Evolutionary conservation across 1,140 invertebrate genomes (phyloP).

Genomic region (Saccostrea cuccullata): DNA sequence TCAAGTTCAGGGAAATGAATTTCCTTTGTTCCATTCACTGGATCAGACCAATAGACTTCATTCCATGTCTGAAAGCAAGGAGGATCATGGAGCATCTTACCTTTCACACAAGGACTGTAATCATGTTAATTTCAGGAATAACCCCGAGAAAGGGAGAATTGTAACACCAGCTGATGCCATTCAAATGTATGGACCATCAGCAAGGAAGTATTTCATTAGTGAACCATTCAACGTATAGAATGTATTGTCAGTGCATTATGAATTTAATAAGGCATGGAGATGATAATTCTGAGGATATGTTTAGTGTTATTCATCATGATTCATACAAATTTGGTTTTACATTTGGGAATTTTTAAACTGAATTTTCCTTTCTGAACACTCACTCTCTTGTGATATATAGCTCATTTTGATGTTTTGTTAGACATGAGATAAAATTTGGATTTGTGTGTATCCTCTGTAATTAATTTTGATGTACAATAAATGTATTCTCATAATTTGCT

Average conservation of each 20-base stretch:
- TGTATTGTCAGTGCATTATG: not conserved
- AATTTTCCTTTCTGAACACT: too few relatives aligned
- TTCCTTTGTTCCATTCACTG: conserved; percentile 51
- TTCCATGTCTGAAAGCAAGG: conserved; percentile 49
- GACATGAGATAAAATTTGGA: too few relatives aligned
- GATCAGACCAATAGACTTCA: conserved; percentile 31
- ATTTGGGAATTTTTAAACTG: too few relatives aligned
- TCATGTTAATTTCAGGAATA: conserved; percentile 12
- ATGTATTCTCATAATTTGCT: too few relatives aligned
- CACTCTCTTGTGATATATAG: too few relatives aligned
- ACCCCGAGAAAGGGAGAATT: conserved; percentile 39
- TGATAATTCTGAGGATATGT: too few relatives aligned
- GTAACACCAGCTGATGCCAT: conserved; percentile 50
- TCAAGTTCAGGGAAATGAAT: conserved; percentile 26
- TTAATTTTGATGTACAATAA: too few relatives aligned
- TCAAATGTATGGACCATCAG: conserved; percentile 44
- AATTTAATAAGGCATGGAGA: too few relatives aligned
- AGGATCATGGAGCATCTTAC: conserved; percentile 25
- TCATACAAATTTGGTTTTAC: too few relatives aligned
- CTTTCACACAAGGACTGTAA: conserved; percentile 30
- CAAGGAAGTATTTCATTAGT: conserved; percentile 44
- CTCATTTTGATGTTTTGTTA: too few relatives aligned
- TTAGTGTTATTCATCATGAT: too few relatives aligned
- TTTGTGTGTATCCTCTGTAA: too few relatives aligned
- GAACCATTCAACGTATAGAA: conserved; percentile 43